Base-by-base conservation (phyloP, 2,797 vertebrate genomes). In the Gastrophryne carolinensis region DNA sequence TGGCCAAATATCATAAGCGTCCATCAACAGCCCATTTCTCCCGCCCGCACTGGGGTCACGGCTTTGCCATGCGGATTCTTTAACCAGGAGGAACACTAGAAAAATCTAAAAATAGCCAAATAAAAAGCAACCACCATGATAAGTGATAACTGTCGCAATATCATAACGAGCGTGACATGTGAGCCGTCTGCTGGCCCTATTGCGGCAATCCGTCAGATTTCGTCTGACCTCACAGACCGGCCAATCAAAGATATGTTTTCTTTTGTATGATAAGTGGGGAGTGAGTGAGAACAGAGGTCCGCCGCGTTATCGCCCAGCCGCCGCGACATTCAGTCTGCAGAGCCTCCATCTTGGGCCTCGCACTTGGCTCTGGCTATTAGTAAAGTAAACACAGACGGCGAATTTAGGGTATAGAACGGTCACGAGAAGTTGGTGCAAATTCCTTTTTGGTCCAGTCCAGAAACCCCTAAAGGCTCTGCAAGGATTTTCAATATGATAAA, bases 221-320 rank as follows among this genome's bases (percentile, higher is more conserved):
- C 12, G 9, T 15, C 37, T 5, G 72, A 54, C 44, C 11, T 29
- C 15, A 2, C 15, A 26, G 35, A 29, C 39, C 50, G 37, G 19
- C 34, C 44, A 74, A 67, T 57, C 60, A 56, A 4, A 21, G 9
- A 26, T n/a, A 63, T 53, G 47, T 29, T 72, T 63, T 63, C 47
- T 63, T 72, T 61, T 62, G 57, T 32, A 41, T 15, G 56, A 72
- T 72, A 61, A 62, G 29, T 52, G 15, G 44, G 32, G 41, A 72
- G n/a, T 30, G 26, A 58, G 53, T n/a, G 50, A 17, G 15, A 71
- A 27, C 21, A 4, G 19, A 41, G 21, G 11, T 5, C 39, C 6
- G 5, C 4, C 15, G 39, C 5, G 13, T 41, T 41, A 6, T n/a
- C 34, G 6, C 13, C 13, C 12, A 35, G 12, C 8, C 8, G 34